Evolutionary conservation across 2,113 vertebrate species (phyloP), one percentile per base, ranked within the genome.

Genomic region (Mungos mungo): DNA sequence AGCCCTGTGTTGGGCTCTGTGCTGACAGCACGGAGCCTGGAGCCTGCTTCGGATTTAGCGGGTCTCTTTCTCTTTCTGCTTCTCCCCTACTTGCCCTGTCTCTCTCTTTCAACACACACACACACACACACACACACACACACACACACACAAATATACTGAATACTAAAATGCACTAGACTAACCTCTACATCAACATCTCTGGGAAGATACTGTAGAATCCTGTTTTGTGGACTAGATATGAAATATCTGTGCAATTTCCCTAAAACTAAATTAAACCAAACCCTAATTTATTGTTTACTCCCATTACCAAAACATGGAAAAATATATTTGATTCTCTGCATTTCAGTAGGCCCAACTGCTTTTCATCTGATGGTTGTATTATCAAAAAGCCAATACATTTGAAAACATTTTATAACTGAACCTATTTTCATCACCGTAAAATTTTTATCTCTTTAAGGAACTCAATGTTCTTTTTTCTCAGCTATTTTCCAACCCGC

Each of bases 331-430:
- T 23, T 31, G n/a, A 65, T 71, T 92, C 11, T 77, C 35, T 87
- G 11, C 31, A 89, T 90, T 91, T 86, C n/a, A 35, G 10, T 82
- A 77, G 45, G 63, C 15, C 76, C 1, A 7, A 5, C n/a, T 82
- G 41, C 68, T 89, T 95, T 92, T 25, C 94, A 31, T 83, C 76
- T 88, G 54, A 12, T 97, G 77, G 79, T 95, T 96, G 4, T 86
- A 89, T 72, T 74, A 79, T 57, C 68, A 57, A 82, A 86, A 85
- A 82, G 31, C 23, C 92, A 93, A 47, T 50, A 71, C 33, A 38
- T 72, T 18, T 77, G 52, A 83, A 97, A 82, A 54, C 0, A 65
- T 68, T 50, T 90, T 90, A 33, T 79, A 74, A 57, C 29, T 27
- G 2, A 87, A 31, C 31, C 80, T 33, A 54, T 68, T 86, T 88